These are phyloP conservation scores for Typhlomys cinereus DNA, from an alignment of 2,113 vertebrate species.

Conservation along the genomic window DNA sequence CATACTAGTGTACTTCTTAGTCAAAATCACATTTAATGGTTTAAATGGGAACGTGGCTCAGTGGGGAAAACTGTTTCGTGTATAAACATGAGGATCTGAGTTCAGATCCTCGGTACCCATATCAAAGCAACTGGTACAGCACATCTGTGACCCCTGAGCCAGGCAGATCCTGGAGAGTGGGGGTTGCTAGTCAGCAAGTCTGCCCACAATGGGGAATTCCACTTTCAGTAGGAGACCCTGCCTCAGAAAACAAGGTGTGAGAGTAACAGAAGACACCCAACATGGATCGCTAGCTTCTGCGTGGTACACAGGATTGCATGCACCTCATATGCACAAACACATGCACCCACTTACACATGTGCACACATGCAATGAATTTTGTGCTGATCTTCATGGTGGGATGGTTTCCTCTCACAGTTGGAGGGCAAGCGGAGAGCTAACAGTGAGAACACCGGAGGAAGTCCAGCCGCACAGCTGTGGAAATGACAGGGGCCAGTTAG, in stretches of 20 bases:
- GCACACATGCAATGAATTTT: no score
- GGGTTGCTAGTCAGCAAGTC: background rate
- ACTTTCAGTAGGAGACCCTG: background rate
- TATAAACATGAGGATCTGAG: background rate
- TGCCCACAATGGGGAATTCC: background rate
- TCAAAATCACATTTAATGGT: constrained; percentile 28
- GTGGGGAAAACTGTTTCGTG: no score
- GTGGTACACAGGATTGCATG: background rate
- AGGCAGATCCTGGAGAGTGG: background rate
- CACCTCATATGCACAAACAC: background rate
- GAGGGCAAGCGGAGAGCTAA: background rate
- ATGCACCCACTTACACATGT: no score
- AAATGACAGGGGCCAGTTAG: background rate
- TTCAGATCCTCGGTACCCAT: no score
- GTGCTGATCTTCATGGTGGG: background rate
- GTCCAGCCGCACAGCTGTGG: background rate
- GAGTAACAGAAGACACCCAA: background rate
- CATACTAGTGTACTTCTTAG: background rate
- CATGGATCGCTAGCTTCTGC: background rate
- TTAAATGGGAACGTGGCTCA: background rate
- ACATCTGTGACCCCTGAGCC: background rate
- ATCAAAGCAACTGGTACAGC: background rate
- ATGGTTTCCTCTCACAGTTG: background rate
- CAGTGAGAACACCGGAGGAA: background rate
- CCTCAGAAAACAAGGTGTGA: background rate